Evolutionary conservation across 2,888 invertebrate genomes (phyloP).

Genomic region (Hipparchia semele): DNA sequence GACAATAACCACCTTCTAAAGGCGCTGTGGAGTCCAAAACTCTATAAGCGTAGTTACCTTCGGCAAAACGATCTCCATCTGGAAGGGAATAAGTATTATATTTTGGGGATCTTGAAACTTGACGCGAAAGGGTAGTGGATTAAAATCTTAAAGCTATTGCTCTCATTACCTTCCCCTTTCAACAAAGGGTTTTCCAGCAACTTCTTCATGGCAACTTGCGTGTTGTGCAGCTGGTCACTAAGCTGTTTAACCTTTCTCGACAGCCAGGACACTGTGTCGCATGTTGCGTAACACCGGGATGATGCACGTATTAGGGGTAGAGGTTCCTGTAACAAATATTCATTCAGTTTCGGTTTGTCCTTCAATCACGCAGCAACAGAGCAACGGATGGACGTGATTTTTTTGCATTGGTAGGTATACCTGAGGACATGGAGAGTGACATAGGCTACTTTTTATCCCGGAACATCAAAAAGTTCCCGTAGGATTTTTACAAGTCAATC

Average conservation of each 20-base stretch:
- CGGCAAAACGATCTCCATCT: slow-evolving; percentile 64
- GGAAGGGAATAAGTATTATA: slow-evolving; percentile 33
- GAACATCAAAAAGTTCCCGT: no score
- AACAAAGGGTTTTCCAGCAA: slow-evolving; percentile 60
- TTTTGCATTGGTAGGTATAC: no score
- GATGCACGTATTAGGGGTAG: slow-evolving; percentile 70
- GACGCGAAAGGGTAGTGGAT: no score
- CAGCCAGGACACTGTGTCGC: slow-evolving; percentile 84
- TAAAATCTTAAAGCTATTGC: no score
- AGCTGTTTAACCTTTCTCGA: slow-evolving; percentile 81
- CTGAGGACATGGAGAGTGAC: no score
- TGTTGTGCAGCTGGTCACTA: slow-evolving; percentile 77
- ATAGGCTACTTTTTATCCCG: no score
- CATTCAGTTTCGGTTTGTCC: background rate
- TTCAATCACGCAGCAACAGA: no score
- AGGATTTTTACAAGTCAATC: no score
- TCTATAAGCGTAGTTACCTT: slow-evolving; percentile 78
- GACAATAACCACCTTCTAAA: slow-evolving; percentile 82
- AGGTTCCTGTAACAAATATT: slow-evolving; percentile 58
- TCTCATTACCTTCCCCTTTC: slow-evolving; percentile 53
- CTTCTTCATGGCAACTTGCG: slow-evolving; percentile 75
- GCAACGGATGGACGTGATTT: no score
- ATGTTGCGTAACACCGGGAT: slow-evolving; percentile 84
- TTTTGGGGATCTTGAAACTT: no score
- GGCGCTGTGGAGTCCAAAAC: slow-evolving; percentile 84